Percentiles rank a stretch among this genome's conserved stretches.
Conservation (phyloP, 2,113 vertebrate genomes). For the Trematomus loennbergii region DNA sequence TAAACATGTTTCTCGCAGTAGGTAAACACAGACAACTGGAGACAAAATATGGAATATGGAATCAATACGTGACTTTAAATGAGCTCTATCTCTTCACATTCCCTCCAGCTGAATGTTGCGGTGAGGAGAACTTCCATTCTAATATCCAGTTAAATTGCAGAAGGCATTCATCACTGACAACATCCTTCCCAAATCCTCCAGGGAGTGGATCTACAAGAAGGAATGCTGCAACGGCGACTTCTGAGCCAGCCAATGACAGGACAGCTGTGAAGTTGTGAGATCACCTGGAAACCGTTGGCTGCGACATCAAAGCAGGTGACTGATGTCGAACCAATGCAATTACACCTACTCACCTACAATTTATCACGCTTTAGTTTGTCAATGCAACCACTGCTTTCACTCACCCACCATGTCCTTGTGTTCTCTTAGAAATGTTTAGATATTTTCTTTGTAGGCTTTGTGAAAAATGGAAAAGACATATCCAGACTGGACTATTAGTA, state of each 20-base stretch:
- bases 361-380: conserved; percentile 20
- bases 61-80: not conserved
- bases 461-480: not conserved
- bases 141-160: conserved; percentile 39
- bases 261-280: conserved; percentile 41
- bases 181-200: conserved; percentile 27
- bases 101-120: conserved; percentile 8
- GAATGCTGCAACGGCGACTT: conserved; percentile 20
- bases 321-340: conserved; percentile 38
- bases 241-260: conserved; percentile 36
- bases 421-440: not conserved
- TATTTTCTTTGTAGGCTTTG: not conserved
- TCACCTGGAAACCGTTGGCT: conserved; percentile 56
- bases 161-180: conserved; percentile 50
- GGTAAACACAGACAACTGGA: conserved; percentile 29
- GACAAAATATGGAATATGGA: not conserved
- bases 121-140: conserved; percentile 13
- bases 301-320: conserved; percentile 46
- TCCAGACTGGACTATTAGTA: not conserved
- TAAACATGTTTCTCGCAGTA: conserved; percentile 13
- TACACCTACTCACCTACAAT: not conserved
- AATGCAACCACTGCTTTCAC: conserved; percentile 13
- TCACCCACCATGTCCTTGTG: not conserved
- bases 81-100: conserved; percentile 6
- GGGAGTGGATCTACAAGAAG: conserved; percentile 31